These are phyloP conservation scores for Perccottus glenii DNA, from an alignment of 2,113 vertebrate genomes.

Conservation along the genomic window DNA sequence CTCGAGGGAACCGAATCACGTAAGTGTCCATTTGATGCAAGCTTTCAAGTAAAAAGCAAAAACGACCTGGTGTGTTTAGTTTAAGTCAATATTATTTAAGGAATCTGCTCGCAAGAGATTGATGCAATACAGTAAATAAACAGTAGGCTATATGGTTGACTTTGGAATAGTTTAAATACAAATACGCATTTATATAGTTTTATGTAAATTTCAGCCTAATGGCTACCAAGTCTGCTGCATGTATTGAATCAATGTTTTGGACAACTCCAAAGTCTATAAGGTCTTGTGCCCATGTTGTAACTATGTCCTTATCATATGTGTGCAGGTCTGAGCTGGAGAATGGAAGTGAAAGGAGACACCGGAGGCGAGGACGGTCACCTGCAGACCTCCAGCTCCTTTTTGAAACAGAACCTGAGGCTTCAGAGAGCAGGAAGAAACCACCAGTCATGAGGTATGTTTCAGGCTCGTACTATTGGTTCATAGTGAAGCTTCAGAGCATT, in stretches of 20 bases:
- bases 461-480: background rate
- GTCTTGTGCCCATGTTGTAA: background rate
- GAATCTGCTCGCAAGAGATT: background rate
- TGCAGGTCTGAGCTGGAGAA: constrained; percentile 63
- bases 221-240: too few species aligned
- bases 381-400: constrained; percentile 38
- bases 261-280: too few species aligned
- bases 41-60: background rate
- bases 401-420: constrained; percentile 49
- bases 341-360: constrained; percentile 49
- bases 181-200: too few species aligned
- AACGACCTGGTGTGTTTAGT: too few species aligned
- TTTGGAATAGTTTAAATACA: background rate
- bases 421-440: constrained; percentile 59
- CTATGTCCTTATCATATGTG: background rate
- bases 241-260: too few species aligned
- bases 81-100: too few species aligned
- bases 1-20: constrained; percentile 61
- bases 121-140: background rate
- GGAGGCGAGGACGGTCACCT: constrained; percentile 42
- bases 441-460: constrained; percentile 48
- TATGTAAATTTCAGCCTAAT: too few species aligned
- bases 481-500: background rate
- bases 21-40: constrained; percentile 59
- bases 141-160: too few species aligned